Percentiles rank a stretch among this genome's conserved stretches.
Conservation (phyloP, 2,797 vertebrate genomes). For the Platyrinchus mystaceus region DNA sequence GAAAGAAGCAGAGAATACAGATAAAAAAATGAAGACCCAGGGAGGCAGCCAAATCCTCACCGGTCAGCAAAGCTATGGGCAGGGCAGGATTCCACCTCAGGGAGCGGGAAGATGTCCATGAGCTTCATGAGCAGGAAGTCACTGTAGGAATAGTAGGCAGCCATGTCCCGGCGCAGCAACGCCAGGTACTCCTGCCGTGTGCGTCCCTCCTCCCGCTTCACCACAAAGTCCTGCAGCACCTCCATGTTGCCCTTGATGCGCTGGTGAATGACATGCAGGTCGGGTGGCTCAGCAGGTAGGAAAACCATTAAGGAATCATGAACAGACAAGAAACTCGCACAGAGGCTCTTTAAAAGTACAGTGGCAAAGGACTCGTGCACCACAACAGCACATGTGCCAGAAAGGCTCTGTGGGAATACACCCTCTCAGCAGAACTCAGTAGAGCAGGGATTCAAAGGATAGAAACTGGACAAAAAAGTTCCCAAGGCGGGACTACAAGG, state of each 20-base stretch:
- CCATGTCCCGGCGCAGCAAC: slow-evolving; percentile 87
- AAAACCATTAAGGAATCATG: slow-evolving; percentile 60
- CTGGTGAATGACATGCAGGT: slow-evolving; percentile 88
- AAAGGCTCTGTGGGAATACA: not conserved
- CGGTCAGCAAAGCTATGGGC: accelerated
- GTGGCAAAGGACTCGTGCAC: accelerated
- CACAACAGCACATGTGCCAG: accelerated
- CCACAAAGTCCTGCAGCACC: slow-evolving; percentile 86
- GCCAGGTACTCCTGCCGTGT: slow-evolving; percentile 86
- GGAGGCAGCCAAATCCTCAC: not conserved
- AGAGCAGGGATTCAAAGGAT: not conserved
- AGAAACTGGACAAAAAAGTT: accelerated
- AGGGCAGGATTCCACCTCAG: slow-evolving; percentile 81
- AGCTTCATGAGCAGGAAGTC: slow-evolving; percentile 87
- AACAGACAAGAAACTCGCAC: accelerated
- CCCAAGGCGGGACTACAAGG: not conserved
- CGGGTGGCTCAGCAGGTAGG: slow-evolving; percentile 79
- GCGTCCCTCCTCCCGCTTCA: slow-evolving; percentile 86
- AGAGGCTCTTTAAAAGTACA: not conserved
- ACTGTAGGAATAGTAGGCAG: slow-evolving; percentile 95
- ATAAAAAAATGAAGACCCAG: not conserved
- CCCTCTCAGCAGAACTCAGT: not conserved
- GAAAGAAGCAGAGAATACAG: not conserved
- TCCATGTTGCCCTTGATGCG: slow-evolving; percentile 94
- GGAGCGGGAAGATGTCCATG: slow-evolving; percentile 90